phyloP scores from a whole-genome alignment of 64 coral and sea anemone species.

The Montipora sp. region DNA sequence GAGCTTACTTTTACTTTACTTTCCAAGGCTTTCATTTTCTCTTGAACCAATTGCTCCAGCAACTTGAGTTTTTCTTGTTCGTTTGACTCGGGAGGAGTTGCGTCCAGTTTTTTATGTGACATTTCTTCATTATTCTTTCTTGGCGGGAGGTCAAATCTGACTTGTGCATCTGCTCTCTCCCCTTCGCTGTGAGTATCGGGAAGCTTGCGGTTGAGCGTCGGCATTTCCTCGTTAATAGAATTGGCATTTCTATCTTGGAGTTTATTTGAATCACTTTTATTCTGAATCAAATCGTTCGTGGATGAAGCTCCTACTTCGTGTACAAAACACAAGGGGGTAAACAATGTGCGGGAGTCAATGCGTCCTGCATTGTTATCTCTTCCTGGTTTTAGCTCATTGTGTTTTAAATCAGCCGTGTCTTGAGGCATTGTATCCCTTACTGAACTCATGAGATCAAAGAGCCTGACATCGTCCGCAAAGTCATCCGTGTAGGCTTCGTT shows the following conservation, averaged over 20 bases:
- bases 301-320: no score
- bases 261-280: neutral
- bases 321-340: no score
- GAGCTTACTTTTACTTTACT: neutral
- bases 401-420: neutral
- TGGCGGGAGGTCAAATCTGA: neutral
- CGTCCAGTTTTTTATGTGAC: neutral
- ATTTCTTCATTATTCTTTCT: neutral
- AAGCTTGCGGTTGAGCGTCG: neutral
- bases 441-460: neutral
- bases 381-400: neutral
- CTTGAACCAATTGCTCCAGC: conserved; percentile 10
- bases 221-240: neutral
- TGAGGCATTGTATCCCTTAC: no score
- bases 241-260: neutral
- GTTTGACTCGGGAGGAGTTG: neutral
- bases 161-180: neutral
- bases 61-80: conserved; percentile 5
- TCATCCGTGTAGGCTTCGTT: conserved; percentile 69
- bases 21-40: conserved; percentile 40
- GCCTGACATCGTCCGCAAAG: conserved; percentile 34
- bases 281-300: neutral
- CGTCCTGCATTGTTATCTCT: no score
- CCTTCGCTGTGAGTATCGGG: neutral
- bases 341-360: no score